Conservation (phyloP, 2,888 invertebrate genomes). For the Drosophila dives region DNA sequence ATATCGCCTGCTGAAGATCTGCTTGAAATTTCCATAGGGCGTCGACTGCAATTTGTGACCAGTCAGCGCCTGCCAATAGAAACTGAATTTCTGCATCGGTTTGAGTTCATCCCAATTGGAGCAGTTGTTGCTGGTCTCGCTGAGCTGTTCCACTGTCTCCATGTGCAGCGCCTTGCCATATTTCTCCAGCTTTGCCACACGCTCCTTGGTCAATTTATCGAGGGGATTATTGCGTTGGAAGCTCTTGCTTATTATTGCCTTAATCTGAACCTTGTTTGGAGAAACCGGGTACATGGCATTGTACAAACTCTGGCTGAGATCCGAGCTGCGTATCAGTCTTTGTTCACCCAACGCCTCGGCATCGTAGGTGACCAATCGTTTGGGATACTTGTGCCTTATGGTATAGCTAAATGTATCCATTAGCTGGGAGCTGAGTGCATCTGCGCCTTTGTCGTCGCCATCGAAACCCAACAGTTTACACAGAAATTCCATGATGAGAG, state of each 20-base stretch:
- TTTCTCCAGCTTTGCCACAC: slow-evolving; percentile 24
- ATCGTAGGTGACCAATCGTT: slow-evolving; percentile 60
- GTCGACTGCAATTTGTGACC: slow-evolving; percentile 47
- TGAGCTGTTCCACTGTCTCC: rapidly evolving
- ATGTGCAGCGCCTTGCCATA: slow-evolving; percentile 38
- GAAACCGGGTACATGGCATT: not conserved
- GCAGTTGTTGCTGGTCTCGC: rapidly evolving
- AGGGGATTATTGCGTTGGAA: not conserved
- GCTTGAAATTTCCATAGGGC: slow-evolving; percentile 69
- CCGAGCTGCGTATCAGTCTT: slow-evolving; percentile 50
- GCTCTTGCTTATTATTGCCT: not conserved
- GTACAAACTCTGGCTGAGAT: slow-evolving; percentile 25
- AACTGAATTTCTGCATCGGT: slow-evolving; percentile 54
- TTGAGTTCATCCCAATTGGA: slow-evolving; percentile 49
- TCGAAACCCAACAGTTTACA: slow-evolving; percentile 23
- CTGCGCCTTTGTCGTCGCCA: not conserved
- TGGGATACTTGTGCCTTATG: slow-evolving; percentile 56
- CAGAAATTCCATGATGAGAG: slow-evolving; percentile 33
- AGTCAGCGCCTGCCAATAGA: slow-evolving; percentile 66
- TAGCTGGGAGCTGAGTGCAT: too few species aligned
- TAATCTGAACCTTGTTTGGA: not conserved
- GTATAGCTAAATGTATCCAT: slow-evolving; percentile 36
- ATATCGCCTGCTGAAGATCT: slow-evolving; percentile 19
- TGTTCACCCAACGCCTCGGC: slow-evolving; percentile 47
- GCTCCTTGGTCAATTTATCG: not conserved